Percentiles rank a stretch among this genome's conserved stretches.
These are phyloP conservation scores for Erebia palarica DNA, from an alignment of 2,888 invertebrate genomes.

Conservation along the genomic window DNA sequence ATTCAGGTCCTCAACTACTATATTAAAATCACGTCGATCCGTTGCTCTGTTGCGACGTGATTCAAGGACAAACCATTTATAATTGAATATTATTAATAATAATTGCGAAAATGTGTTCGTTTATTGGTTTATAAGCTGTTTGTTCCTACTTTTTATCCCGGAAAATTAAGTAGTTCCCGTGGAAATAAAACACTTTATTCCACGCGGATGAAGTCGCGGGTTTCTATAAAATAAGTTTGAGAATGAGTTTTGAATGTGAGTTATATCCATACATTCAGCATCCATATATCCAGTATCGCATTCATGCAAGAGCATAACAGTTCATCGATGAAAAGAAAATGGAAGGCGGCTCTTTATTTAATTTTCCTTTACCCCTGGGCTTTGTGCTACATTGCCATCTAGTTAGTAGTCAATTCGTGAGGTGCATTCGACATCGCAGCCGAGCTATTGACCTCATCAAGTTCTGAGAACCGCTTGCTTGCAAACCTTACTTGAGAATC, in stretches of 20 bases:
- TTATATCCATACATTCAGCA: background rate
- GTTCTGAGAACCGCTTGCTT: slow-evolving; percentile 14
- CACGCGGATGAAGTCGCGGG: too few relatives aligned
- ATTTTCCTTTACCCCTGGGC: slow-evolving; percentile 10
- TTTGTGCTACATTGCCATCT: slow-evolving; percentile 21
- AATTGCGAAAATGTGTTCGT: background rate
- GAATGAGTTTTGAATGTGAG: too few relatives aligned
- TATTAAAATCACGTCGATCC: too few relatives aligned
- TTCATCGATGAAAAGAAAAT: slow-evolving; percentile 8
- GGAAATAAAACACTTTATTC: too few relatives aligned
- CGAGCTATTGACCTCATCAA: slow-evolving; percentile 20
- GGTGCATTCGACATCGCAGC: slow-evolving; percentile 24
- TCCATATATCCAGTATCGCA: background rate
- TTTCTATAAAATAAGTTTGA: too few relatives aligned
- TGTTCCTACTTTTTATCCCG: too few relatives aligned
- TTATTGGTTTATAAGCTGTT: too few relatives aligned
- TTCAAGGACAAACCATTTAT: too few relatives aligned
- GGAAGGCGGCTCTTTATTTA: slow-evolving; percentile 1
- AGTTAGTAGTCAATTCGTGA: slow-evolving; percentile 26
- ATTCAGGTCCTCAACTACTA: background rate
- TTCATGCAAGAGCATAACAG: background rate
- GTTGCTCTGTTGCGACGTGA: too few relatives aligned
- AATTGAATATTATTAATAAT: background rate
- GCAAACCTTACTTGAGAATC: slow-evolving; percentile 6
- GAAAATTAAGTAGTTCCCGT: too few relatives aligned